Conservation (phyloP, 2,888 invertebrate genomes). For the Phengaris arion region DNA sequence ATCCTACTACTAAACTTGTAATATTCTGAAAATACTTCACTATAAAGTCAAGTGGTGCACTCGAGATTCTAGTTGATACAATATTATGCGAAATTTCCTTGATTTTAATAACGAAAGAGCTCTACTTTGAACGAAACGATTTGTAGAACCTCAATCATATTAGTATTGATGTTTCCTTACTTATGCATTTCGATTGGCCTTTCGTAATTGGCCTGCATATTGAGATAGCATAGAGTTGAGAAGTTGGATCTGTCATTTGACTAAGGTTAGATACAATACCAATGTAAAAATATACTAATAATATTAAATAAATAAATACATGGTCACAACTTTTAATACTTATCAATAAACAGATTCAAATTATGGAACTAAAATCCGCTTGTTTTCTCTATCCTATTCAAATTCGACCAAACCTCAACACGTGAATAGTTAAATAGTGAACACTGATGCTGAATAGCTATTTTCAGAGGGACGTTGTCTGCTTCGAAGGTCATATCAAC, state of each 20-base stretch:
- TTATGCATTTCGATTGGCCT: too few relatives aligned
- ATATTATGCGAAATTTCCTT: not conserved
- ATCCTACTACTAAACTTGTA: not conserved
- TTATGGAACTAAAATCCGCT: not conserved
- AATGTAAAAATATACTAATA: too few relatives aligned
- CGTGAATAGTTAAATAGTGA: conserved; percentile 6
- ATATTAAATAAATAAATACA: too few relatives aligned
- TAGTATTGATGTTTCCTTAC: not conserved
- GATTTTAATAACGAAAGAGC: not conserved
- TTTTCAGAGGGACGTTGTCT: not conserved
- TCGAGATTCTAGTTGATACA: not conserved
- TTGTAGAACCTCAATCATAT: not conserved
- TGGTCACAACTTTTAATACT: too few relatives aligned
- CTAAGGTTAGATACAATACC: too few relatives aligned
- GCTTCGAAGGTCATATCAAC: not conserved
- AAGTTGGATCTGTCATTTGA: too few relatives aligned
- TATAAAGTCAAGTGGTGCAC: not conserved
- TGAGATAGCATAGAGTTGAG: too few relatives aligned
- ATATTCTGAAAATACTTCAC: not conserved
- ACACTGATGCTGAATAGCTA: not conserved
- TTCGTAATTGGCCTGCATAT: too few relatives aligned
- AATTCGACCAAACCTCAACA: not conserved
- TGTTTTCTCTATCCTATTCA: not conserved
- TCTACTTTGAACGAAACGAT: not conserved
- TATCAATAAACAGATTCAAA: not conserved